Base-by-base conservation (phyloP, 2,113 vertebrate species). In the Notiomystis cincta region DNA sequence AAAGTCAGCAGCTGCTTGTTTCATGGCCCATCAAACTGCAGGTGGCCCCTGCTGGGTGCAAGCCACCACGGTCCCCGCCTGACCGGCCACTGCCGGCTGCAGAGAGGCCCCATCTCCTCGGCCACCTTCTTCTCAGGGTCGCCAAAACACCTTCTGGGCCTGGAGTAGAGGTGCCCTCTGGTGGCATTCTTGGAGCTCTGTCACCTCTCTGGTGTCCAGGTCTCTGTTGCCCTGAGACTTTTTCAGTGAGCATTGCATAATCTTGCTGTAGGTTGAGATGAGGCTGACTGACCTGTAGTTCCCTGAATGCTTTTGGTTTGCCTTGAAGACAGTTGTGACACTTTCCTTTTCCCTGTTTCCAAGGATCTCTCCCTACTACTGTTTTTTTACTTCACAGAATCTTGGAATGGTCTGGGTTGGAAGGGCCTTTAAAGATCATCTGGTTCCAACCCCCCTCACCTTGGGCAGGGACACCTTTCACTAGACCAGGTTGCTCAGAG, bases 111-210 rank as follows among this genome's bases (percentile, higher is more conserved):
- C 9, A 13, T 12, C 5, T 69, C 37, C 5, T 35, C 44, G 4
- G 23, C 0, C 24, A 15, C 10, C 7, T 5, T 30, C 37, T 42
- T 30, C 71, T 51, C 35, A 11, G 23, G 8, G 47, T 17, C 5
- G 0, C 47, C 24, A 22, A 12, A 47, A 11, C 22, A 48, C 22
- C 17, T 72, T 20, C 62, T 6, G 57, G 73, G 16, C 40, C 79
- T 88, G 84, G 53, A 82, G 37, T 15, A 53, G 92, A 92, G 45
- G 18, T 65, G 88, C 94, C 95, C 92, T 90, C 95, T 88, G 53
- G 94, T 95, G 95, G 90, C 58, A 86, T 31, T 6, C 30, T 2
- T 4, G 20, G 15, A 76, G 37, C n/a, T 42, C 45, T 23, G 42
- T 40, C 56, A 45, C 15, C 30, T 47, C 30, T 23, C 38, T 13